A percentile compares a stretch with the other conserved stretches of the same genome.
Conservation (phyloP, 2,888 invertebrate species). For the Oconnorella tubifera region DNA sequence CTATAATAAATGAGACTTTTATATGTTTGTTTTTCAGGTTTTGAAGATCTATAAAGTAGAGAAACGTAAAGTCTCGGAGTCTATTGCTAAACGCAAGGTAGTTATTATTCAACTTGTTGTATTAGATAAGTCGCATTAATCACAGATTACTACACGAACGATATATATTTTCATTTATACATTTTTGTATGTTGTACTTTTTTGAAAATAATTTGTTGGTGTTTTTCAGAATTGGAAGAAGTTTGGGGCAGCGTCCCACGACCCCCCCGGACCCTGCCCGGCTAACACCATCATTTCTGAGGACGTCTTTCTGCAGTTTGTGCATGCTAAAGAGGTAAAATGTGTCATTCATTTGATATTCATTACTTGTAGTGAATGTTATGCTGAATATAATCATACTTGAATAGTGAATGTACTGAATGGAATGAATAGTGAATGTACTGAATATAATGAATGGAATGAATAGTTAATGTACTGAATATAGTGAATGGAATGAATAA, state of each 20-base stretch:
- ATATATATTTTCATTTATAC: conserved; percentile 4
- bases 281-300: conserved; percentile 95
- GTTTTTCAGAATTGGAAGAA: conserved; percentile 74
- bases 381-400: too few relatives aligned
- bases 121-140: too few relatives aligned
- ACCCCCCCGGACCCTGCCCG: conserved; percentile 95
- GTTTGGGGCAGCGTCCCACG: conserved; percentile 84
- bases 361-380: too few relatives aligned
- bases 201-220: not conserved
- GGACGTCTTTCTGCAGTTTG: conserved; percentile 75
- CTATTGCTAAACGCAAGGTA: conserved; percentile 83
- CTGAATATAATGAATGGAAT: too few relatives aligned
- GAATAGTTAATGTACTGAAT: too few relatives aligned
- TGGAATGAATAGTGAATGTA: too few relatives aligned
- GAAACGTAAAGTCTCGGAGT: conserved; percentile 71
- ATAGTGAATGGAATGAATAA: too few relatives aligned
- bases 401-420: too few relatives aligned
- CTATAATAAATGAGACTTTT: not conserved
- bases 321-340: conserved; percentile 55
- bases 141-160: too few relatives aligned
- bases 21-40: conserved; percentile 45
- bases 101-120: too few relatives aligned
- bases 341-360: too few relatives aligned
- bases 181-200: not conserved
- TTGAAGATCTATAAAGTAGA: conserved; percentile 82